Evolutionary conservation across 2,888 invertebrate species (phyloP).

Genomic region (Boloria euphrosyne): DNA sequence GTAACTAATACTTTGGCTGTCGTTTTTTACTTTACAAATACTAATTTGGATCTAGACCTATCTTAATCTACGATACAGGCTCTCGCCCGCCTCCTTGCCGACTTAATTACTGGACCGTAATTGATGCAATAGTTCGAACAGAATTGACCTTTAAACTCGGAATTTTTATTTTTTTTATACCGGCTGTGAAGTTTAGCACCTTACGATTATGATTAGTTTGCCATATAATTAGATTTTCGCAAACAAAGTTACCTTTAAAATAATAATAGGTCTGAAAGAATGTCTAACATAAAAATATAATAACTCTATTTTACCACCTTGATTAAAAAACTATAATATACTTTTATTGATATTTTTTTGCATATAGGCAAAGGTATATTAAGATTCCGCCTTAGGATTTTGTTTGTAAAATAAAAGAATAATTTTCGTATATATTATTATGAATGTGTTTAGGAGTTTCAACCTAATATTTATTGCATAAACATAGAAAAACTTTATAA

Average conservation of each 20-base stretch:
- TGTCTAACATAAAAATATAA: not conserved
- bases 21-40: conserved; percentile 20
- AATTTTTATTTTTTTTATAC: conserved; percentile 12
- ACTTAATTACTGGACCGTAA: conserved; percentile 27
- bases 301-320: conserved; percentile 10
- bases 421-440: not conserved
- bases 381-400: conserved; percentile 1
- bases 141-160: conserved; percentile 24
- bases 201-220: conserved; percentile 10
- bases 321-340: not conserved
- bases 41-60: conserved; percentile 35
- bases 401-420: not conserved
- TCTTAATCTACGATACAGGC: conserved; percentile 23
- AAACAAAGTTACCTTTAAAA: conserved; percentile 1
- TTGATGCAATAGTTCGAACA: conserved; percentile 16
- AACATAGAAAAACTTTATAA: conserved; percentile 43
- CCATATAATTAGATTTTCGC: conserved; percentile 9
- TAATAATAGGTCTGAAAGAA: not conserved
- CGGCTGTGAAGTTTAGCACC: conserved; percentile 29
- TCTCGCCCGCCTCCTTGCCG: conserved; percentile 19
- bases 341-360: not conserved
- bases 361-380: not conserved
- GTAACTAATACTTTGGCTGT: conserved; percentile 14
- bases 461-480: conserved; percentile 26
- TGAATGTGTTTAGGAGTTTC: not conserved